Percentiles rank a stretch among this genome's conserved stretches.
These are phyloP conservation scores for Tachina lurida DNA, from an alignment of 2,888 invertebrate species.

Conservation along the genomic window DNA sequence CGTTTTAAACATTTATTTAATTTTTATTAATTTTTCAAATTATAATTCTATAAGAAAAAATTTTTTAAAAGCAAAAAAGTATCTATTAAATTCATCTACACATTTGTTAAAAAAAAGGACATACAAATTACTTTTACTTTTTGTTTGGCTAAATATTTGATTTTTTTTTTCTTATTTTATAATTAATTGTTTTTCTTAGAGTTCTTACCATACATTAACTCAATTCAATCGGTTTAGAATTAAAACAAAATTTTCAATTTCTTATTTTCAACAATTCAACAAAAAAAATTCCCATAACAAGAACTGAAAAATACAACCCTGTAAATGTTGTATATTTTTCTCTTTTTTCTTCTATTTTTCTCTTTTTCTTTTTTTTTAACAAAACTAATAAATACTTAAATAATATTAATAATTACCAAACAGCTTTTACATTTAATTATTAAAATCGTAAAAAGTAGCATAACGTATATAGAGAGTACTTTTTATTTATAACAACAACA, in stretches of 20 bases:
- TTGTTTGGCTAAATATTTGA: conserved; percentile 40
- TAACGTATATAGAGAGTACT: conserved; percentile 61
- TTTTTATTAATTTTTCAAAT: conserved; percentile 31
- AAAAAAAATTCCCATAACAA: conserved; percentile 38
- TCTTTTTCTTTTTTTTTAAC: conserved; percentile 71
- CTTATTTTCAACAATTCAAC: conserved; percentile 54
- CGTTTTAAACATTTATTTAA: conserved; percentile 27
- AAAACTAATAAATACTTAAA: conserved; percentile 34
- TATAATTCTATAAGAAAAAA: conserved; percentile 8
- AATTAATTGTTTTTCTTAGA: conserved; percentile 34
- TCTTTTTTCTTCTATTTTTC: conserved; percentile 73
- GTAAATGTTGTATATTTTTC: conserved; percentile 74
- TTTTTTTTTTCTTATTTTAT: neutral
- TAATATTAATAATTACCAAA: conserved; percentile 64
- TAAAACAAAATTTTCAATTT: conserved; percentile 40
- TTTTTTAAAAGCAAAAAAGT: neutral
- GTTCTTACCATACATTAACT: conserved; percentile 71
- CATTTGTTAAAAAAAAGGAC: too few species aligned
- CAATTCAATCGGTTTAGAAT: conserved; percentile 58
- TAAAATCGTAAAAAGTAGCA: conserved; percentile 71
- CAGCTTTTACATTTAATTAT: conserved; percentile 81
- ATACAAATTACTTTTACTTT: conserved; percentile 67
- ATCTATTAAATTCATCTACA: conserved; percentile 32
- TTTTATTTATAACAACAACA: conserved; percentile 59
- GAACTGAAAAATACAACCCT: conserved; percentile 71